Percentiles rank a stretch among this genome's conserved stretches.
Evolutionary conservation across 2,888 invertebrate genomes (phyloP).

Genomic region (Polymixis flavicincta): DNA sequence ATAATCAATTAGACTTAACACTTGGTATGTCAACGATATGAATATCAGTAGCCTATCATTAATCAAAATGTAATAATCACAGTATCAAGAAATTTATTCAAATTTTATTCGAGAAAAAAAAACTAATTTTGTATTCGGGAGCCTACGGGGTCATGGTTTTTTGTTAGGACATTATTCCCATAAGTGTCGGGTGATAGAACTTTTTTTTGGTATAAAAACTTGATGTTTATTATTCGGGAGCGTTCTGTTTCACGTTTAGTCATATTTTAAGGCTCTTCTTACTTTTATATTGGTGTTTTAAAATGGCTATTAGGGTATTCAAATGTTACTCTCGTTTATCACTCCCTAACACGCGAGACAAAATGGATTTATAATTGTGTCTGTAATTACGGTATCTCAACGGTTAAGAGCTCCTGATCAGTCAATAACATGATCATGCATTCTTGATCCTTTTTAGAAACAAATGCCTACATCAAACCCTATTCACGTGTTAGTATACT

Average conservation of each 20-base stretch:
- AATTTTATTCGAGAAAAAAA: constrained; percentile 70
- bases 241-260: constrained; percentile 29
- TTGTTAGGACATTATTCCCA: constrained; percentile 68
- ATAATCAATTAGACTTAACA: constrained; percentile 83
- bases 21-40: constrained; percentile 76
- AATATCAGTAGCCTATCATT: constrained; percentile 52
- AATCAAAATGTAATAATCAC: constrained; percentile 62
- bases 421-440: background rate
- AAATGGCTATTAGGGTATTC: constrained; percentile 1
- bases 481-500: background rate
- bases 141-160: constrained; percentile 66
- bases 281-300: background rate
- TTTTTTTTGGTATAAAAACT: constrained; percentile 57
- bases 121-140: constrained; percentile 73
- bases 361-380: no score
- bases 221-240: constrained; percentile 56
- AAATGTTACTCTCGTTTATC: background rate
- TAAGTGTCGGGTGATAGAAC: constrained; percentile 60
- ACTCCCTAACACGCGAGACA: no score
- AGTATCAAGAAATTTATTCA: constrained; percentile 72
- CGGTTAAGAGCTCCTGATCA: background rate
- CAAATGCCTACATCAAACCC: background rate
- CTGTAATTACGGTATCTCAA: no score
- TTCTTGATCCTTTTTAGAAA: background rate
- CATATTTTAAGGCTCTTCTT: constrained; percentile 7